A percentile compares a stretch with the other conserved stretches of the same genome.
These are phyloP conservation scores for Mylabris phalerata DNA, from an alignment of 1,140 invertebrate genomes.

Conservation along the genomic window DNA sequence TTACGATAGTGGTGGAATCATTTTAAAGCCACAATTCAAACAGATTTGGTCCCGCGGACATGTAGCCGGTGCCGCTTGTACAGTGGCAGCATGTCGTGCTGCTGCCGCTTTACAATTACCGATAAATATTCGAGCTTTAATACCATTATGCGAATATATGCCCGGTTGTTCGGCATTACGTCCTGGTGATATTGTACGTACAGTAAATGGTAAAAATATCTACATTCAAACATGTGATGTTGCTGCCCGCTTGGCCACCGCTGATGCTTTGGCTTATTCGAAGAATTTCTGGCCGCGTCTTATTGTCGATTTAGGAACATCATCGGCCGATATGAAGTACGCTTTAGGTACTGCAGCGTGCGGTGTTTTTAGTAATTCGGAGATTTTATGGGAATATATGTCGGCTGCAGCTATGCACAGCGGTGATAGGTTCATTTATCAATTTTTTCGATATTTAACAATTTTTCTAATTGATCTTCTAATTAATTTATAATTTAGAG, in stretches of 20 bases:
- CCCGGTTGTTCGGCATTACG: constrained; percentile 53
- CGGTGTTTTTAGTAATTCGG: constrained; percentile 53
- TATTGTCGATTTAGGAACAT: constrained; percentile 57
- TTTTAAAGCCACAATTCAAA: constrained; percentile 49
- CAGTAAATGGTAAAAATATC: constrained; percentile 60
- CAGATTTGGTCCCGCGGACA: constrained; percentile 61
- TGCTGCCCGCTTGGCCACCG: constrained; percentile 57
- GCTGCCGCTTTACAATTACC: constrained; percentile 49
- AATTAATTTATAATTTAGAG: constrained; percentile 29
- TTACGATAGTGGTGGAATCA: constrained; percentile 62
- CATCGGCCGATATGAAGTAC: constrained; percentile 52
- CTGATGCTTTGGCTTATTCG: constrained; percentile 60
- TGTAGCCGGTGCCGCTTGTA: constrained; percentile 61
- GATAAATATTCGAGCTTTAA: constrained; percentile 49
- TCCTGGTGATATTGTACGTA: constrained; percentile 59
- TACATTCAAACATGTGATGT: constrained; percentile 61
- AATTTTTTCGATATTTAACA: too few relatives aligned
- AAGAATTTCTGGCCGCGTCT: constrained; percentile 52
- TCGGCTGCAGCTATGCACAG: constrained; percentile 48
- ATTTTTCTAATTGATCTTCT: too few relatives aligned
- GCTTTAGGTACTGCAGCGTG: constrained; percentile 50
- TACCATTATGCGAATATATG: constrained; percentile 61
- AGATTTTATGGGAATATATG: constrained; percentile 47
- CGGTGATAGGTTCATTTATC: constrained; percentile 43
- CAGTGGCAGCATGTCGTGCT: constrained; percentile 50